A percentile compares a stretch with the other conserved stretches of the same genome.
phyloP scores from a whole-genome alignment of 2,797 vertebrate species.

The Muscicapa striata region DNA sequence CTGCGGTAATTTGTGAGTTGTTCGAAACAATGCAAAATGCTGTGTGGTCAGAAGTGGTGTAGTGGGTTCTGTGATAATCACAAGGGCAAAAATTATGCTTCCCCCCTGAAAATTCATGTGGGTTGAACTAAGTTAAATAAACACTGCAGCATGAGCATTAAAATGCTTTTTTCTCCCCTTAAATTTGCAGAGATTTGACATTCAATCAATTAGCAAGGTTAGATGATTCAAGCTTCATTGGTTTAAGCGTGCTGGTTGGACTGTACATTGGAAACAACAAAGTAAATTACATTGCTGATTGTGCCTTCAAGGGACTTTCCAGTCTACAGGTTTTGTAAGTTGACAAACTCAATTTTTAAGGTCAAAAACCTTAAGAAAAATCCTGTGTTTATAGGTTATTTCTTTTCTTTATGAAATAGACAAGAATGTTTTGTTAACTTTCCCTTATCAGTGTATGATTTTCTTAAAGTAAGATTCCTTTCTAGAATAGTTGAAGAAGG shows the following conservation, averaged over 20 bases:
- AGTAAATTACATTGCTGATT: conserved; percentile 93
- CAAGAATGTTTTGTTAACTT: conserved; percentile 35
- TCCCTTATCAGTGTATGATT: neutral
- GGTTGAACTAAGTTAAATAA: conserved; percentile 2
- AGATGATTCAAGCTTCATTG: conserved; percentile 93
- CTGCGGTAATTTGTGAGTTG: conserved; percentile 12
- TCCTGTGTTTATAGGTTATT: neutral
- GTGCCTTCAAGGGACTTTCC: conserved; percentile 91
- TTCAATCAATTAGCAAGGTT: conserved; percentile 90
- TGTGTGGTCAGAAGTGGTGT: neutral
- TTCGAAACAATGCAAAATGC: neutral
- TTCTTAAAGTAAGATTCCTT: neutral
- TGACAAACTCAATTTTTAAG: conserved; percentile 28
- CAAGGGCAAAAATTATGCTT: neutral
- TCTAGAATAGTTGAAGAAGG: neutral
- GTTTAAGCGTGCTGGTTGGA: conserved; percentile 87
- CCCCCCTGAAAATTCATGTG: neutral
- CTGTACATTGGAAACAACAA: conserved; percentile 91
- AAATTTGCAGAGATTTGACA: conserved; percentile 85
- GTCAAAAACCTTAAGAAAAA: conserved; percentile 17
- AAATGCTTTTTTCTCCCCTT: neutral
- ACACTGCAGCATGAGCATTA: neutral
- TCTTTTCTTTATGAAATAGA: conserved; percentile 25
- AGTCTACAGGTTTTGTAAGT: conserved; percentile 93
- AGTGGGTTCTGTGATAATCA: neutral